Evolutionary conservation across 2,888 invertebrate genomes (phyloP).

Genomic region (Ophraella communa): DNA sequence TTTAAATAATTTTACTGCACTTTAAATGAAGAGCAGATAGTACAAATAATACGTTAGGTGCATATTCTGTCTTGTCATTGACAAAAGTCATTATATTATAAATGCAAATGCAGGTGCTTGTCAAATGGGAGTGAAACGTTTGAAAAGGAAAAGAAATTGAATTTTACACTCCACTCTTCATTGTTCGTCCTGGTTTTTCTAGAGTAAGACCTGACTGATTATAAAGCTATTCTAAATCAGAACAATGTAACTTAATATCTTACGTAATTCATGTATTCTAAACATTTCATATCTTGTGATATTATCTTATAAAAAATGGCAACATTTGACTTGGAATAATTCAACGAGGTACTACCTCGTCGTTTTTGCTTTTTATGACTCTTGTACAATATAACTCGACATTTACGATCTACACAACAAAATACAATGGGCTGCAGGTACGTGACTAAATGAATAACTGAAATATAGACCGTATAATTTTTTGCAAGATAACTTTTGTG

Average conservation of each 20-base stretch:
- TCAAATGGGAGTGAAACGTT: too few species aligned
- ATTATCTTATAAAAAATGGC: background rate
- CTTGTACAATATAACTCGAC: slow-evolving; percentile 30
- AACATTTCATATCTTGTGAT: background rate
- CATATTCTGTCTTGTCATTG: too few species aligned
- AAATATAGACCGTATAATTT: slow-evolving; percentile 36
- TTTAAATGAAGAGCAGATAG: too few species aligned
- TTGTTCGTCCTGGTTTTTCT: too few species aligned
- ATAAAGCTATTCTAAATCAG: background rate
- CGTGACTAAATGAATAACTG: slow-evolving; percentile 41
- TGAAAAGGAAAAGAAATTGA: too few species aligned
- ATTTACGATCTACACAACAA: slow-evolving; percentile 30
- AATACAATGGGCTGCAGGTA: slow-evolving; percentile 35
- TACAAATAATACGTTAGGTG: too few species aligned
- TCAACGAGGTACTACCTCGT: slow-evolving; percentile 1
- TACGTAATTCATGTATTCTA: background rate
- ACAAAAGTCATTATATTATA: too few species aligned
- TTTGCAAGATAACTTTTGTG: slow-evolving; percentile 17
- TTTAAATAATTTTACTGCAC: too few species aligned
- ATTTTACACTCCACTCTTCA: too few species aligned
- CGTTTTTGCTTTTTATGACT: slow-evolving; percentile 23
- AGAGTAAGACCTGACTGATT: too few species aligned
- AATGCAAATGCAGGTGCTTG: too few species aligned
- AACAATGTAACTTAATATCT: background rate
- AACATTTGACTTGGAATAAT: background rate